phyloP scores from a whole-genome alignment of 2,113 vertebrate genomes.

The Stegostoma tigrinum region DNA sequence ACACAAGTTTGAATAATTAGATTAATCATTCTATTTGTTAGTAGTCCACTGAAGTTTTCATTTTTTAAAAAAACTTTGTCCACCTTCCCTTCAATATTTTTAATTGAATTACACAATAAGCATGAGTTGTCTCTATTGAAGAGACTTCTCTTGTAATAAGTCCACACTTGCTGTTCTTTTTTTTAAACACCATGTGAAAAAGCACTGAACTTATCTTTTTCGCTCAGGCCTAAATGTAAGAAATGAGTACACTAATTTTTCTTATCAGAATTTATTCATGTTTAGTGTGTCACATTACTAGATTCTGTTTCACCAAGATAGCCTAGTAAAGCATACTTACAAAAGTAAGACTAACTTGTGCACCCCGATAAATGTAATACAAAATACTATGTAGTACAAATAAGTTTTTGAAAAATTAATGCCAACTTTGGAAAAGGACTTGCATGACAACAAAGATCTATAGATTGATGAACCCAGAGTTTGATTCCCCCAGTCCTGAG shows the following conservation, averaged over 20 bases:
- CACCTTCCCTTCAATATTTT: neutral
- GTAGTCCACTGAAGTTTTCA: constrained; percentile 7
- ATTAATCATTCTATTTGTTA: neutral
- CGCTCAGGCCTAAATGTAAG: neutral
- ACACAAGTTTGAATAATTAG: neutral
- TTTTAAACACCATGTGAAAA: neutral
- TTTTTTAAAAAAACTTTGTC: neutral
- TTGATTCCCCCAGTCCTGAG: neutral
- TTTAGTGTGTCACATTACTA: neutral
- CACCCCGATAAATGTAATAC: neutral
- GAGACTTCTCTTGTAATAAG: neutral
- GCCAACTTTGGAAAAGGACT: neutral
- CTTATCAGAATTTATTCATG: constrained; percentile 1
- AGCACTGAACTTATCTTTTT: neutral
- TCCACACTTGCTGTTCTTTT: neutral
- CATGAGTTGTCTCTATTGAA: neutral
- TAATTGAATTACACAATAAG: neutral
- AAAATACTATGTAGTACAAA: neutral
- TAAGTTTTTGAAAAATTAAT: neutral
- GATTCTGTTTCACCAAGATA: constrained; percentile 27
- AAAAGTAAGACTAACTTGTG: neutral
- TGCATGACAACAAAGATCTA: neutral
- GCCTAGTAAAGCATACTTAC: neutral
- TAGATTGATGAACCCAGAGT: neutral
- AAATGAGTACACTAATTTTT: neutral